Percentiles rank a stretch among this genome's conserved stretches.
Evolutionary conservation across 2,113 vertebrate species (phyloP).

Genomic region (Phalacrocorax pelagicus): DNA sequence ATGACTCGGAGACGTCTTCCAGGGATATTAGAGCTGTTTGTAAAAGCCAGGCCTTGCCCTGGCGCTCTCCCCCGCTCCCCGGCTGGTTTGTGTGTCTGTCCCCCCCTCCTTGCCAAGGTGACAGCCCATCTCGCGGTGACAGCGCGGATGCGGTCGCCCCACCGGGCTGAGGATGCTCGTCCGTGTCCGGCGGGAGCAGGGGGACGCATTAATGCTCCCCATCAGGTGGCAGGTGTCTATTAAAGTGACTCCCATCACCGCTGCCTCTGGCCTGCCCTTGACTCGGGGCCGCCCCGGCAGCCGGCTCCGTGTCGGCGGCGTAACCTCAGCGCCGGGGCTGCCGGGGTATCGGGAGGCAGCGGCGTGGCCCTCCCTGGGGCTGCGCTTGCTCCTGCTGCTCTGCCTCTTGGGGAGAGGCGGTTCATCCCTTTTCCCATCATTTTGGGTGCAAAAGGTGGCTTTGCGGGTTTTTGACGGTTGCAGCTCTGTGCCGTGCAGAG

Average conservation of each 20-base stretch:
- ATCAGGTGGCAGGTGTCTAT: constrained; percentile 42
- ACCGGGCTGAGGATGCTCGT: neutral
- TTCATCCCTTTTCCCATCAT: neutral
- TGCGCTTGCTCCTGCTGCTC: neutral
- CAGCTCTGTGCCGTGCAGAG: neutral
- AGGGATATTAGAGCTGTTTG: constrained; percentile 52
- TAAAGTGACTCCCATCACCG: neutral
- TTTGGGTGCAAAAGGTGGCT: neutral
- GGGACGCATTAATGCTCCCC: neutral
- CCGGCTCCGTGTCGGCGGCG: neutral
- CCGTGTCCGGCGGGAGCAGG: neutral
- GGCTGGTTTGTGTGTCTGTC: neutral
- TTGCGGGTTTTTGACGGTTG: neutral
- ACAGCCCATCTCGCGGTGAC: rapidly evolving
- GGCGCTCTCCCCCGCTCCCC: neutral
- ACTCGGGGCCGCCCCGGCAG: neutral
- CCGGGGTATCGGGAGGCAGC: neutral
- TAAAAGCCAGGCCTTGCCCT: neutral
- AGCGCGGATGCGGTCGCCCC: neutral
- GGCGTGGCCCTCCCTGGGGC: rapidly evolving
- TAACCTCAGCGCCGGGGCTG: neutral
- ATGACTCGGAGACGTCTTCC: constrained; percentile 51
- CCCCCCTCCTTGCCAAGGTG: neutral
- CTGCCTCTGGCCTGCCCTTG: neutral
- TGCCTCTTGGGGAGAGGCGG: neutral